Percentiles rank a stretch among this genome's conserved stretches.
Evolutionary conservation across 1,140 invertebrate genomes (phyloP).

Genomic region (Sitodiplosis mosellana): DNA sequence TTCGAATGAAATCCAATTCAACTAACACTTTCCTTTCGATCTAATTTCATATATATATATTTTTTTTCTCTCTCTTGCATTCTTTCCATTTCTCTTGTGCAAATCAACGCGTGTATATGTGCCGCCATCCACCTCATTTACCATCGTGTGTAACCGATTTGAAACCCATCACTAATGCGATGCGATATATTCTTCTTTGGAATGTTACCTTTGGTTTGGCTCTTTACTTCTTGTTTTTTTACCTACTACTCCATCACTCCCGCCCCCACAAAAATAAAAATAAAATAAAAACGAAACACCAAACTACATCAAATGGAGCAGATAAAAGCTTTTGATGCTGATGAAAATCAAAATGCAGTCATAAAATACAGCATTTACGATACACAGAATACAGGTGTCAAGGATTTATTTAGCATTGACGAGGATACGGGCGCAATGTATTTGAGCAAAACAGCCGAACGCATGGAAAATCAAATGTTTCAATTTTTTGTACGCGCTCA

Average conservation of each 20-base stretch:
- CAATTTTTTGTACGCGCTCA: conserved; percentile 78
- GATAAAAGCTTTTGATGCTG: conserved; percentile 45
- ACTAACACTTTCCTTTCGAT: not conserved
- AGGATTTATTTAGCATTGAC: conserved; percentile 46
- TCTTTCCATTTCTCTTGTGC: not conserved
- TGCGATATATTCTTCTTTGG: no score
- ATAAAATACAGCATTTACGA: conserved; percentile 59
- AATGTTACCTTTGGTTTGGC: not conserved
- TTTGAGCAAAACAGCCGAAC: conserved; percentile 34
- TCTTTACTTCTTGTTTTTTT: not conserved
- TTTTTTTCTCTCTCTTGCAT: conserved; percentile 5
- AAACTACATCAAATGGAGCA: conserved; percentile 12
- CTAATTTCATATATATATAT: conserved; percentile 2
- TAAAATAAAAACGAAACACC: no score
- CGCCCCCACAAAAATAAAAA: conserved; percentile 1
- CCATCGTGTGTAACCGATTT: conserved; percentile 1
- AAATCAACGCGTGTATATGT: no score
- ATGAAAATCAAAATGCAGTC: conserved; percentile 44
- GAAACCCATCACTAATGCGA: no score
- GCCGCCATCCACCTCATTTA: not conserved
- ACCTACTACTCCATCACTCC: no score
- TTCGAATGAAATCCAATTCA: not conserved
- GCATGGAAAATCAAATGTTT: conserved; percentile 48
- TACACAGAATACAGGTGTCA: conserved; percentile 33
- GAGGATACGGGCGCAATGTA: conserved; percentile 46